Evolutionary conservation across 2,888 invertebrate genomes (phyloP).

Genomic region (Hypercompe scribonia): DNA sequence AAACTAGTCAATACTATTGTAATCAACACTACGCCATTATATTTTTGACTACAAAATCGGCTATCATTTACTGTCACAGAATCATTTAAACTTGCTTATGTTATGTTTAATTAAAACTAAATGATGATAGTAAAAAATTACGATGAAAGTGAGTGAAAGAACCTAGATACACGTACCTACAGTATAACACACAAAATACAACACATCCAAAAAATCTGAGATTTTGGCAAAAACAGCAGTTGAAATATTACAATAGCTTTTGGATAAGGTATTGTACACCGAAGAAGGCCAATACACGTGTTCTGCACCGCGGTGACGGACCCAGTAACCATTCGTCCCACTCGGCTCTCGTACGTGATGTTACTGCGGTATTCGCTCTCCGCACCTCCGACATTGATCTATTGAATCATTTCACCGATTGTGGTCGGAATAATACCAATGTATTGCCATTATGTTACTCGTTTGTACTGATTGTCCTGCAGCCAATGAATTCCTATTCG

Average conservation of each 20-base stretch:
- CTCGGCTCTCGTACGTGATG: slow-evolving; percentile 57
- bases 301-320: slow-evolving; percentile 49
- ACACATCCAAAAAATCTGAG: slow-evolving; percentile 30
- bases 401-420: slow-evolving; percentile 69
- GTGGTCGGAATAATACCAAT: slow-evolving; percentile 56
- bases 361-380: slow-evolving; percentile 55
- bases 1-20: no score
- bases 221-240: slow-evolving; percentile 36
- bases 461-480: slow-evolving; percentile 51
- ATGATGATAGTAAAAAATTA: no score
- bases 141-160: no score
- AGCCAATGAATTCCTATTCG: slow-evolving; percentile 30
- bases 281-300: slow-evolving; percentile 56
- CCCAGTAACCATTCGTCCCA: slow-evolving; percentile 35
- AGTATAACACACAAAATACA: slow-evolving; percentile 3
- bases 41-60: no score
- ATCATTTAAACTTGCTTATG: no score
- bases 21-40: no score
- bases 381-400: slow-evolving; percentile 61
- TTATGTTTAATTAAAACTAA: no score
- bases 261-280: slow-evolving; percentile 55
- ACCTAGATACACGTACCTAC: neutral
- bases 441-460: slow-evolving; percentile 39
- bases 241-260: slow-evolving; percentile 46
- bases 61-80: no score